Evolutionary conservation across 53 echinoderm and acorn worm species (phyloP).

Genomic region (Crossaster papposus): DNA sequence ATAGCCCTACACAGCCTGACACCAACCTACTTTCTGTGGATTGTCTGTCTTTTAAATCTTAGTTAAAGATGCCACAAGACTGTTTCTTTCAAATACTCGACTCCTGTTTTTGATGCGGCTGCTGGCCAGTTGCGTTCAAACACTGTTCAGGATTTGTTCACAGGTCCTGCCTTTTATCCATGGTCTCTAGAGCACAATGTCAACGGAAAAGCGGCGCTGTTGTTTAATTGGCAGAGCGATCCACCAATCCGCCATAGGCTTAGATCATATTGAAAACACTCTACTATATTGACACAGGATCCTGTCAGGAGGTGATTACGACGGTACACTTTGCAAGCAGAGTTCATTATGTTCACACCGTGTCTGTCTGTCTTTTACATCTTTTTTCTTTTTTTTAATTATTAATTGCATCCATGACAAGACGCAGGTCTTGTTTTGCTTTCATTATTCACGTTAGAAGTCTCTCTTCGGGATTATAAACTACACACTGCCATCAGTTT

Average conservation of each 20-base stretch:
- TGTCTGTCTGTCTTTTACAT: too few relatives aligned
- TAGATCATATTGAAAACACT: neutral
- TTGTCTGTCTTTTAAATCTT: neutral
- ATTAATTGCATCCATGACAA: neutral
- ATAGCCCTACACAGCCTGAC: neutral
- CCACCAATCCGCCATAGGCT: neutral
- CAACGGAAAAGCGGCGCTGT: neutral
- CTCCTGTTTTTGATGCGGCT: neutral
- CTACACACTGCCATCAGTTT: too few relatives aligned
- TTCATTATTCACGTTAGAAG: neutral
- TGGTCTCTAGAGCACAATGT: neutral
- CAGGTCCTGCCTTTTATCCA: neutral
- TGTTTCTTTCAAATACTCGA: too few relatives aligned
- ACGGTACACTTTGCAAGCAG: neutral
- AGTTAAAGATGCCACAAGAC: neutral
- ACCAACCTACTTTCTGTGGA: neutral
- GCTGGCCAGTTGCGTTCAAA: neutral
- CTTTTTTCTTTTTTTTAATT: too few relatives aligned
- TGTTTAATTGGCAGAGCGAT: neutral
- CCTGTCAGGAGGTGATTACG: neutral
- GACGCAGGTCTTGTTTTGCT: neutral
- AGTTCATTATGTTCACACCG: neutral
- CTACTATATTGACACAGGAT: too few relatives aligned
- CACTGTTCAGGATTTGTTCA: neutral
- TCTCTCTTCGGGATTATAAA: too few relatives aligned